A percentile compares a stretch with the other conserved stretches of the same genome.
These are phyloP conservation scores for Poicephalus gulielmi DNA, from an alignment of 2,113 vertebrate species.

Conservation along the genomic window DNA sequence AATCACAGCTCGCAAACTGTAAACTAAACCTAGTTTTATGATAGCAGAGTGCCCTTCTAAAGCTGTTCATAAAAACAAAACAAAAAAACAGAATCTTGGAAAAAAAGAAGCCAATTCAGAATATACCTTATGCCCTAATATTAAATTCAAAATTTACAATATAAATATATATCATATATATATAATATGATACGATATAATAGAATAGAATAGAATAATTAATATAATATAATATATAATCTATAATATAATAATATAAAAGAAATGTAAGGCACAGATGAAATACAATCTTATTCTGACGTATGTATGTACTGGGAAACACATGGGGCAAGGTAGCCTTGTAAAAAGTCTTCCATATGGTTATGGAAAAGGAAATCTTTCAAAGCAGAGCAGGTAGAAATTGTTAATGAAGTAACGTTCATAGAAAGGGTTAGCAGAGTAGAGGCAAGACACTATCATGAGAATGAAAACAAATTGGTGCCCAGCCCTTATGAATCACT, in stretches of 20 bases:
- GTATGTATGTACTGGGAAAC: neutral
- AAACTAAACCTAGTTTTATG: neutral
- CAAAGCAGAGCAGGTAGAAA: neutral
- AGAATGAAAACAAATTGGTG: neutral
- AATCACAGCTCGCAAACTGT: neutral
- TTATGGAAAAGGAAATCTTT: neutral
- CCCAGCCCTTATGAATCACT: neutral
- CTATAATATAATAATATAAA: no score
- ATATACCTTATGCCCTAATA: neutral
- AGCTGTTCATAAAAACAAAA: neutral
- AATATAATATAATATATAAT: neutral
- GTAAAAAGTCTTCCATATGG: neutral
- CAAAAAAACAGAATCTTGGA: neutral
- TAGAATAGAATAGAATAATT: no score
- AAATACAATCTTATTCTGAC: neutral
- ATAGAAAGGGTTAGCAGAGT: neutral
- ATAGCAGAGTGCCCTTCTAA: neutral
- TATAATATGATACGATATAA: no score
- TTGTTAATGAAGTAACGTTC: neutral
- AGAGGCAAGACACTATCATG: neutral
- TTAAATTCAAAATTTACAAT: neutral
- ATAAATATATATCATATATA: neutral
- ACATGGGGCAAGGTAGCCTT: neutral
- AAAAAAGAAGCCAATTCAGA: neutral
- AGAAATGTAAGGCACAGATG: neutral